phyloP scores from a whole-genome alignment of 2,113 vertebrate species.

The Ciconia maguari region DNA sequence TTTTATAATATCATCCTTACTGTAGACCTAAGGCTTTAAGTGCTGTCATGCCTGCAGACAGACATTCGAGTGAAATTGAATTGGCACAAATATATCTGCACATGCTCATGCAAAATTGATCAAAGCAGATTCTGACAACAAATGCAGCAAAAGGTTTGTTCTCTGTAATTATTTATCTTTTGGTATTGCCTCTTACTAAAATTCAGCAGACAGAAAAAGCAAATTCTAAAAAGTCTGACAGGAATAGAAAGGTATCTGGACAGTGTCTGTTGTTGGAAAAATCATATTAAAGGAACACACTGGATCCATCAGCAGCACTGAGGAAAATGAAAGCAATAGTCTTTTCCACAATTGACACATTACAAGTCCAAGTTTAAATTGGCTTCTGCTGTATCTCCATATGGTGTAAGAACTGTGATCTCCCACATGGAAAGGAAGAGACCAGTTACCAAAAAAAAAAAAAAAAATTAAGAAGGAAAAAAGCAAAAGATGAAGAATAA shows the following conservation, averaged over 20 bases:
- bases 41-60: slow-evolving; percentile 17
- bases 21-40: slow-evolving; percentile 1
- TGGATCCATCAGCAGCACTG: slow-evolving; percentile 18
- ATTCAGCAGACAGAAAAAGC: background rate
- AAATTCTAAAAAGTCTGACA: background rate
- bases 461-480: background rate
- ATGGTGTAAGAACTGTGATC: slow-evolving; percentile 58
- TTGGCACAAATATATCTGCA: slow-evolving; percentile 47
- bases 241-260: background rate
- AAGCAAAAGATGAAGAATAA: slow-evolving; percentile 7
- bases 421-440: slow-evolving; percentile 54
- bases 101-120: slow-evolving; percentile 50
- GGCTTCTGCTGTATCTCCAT: slow-evolving; percentile 64
- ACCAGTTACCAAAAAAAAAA: background rate
- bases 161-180: slow-evolving; percentile 49
- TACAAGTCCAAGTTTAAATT: slow-evolving; percentile 64
- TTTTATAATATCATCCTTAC: background rate
- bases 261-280: background rate
- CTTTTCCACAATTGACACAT: slow-evolving; percentile 41
- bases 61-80: slow-evolving; percentile 3
- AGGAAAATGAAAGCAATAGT: slow-evolving; percentile 50
- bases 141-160: slow-evolving; percentile 34
- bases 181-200: background rate
- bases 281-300: background rate
- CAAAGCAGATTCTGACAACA: slow-evolving; percentile 41